Evolutionary conservation across 2,113 vertebrate genomes (phyloP).

Genomic region (Pseudorhombus dupliciocellatus): DNA sequence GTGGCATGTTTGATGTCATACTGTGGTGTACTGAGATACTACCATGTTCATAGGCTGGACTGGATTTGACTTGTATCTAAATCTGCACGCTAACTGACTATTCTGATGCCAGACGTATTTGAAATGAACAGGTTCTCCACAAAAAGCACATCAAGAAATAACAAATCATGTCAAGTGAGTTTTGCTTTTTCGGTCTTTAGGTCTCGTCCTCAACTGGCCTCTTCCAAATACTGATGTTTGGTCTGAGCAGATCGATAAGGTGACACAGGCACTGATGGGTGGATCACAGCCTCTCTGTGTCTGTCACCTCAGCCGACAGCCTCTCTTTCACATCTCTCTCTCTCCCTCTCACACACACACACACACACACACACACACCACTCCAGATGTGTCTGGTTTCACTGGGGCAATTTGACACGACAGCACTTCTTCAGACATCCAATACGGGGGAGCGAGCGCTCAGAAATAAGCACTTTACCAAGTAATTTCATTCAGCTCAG

Average conservation of each 20-base stretch:
- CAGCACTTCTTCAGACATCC: conserved; percentile 36
- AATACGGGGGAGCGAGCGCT: conserved; percentile 13
- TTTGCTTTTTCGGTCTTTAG: background rate
- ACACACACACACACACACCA: conserved; percentile 20
- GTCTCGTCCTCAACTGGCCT: conserved; percentile 17
- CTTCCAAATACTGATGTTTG: conserved; percentile 18
- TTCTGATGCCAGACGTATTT: too few species aligned
- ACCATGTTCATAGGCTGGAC: too few species aligned
- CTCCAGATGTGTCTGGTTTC: conserved; percentile 36
- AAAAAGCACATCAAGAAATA: background rate
- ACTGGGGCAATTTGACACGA: conserved; percentile 35
- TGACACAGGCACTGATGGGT: conserved; percentile 36
- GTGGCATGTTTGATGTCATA: too few species aligned
- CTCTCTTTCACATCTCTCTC: conserved; percentile 18
- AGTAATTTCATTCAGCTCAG: conserved; percentile 11
- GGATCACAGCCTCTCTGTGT: conserved; percentile 27
- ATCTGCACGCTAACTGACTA: background rate
- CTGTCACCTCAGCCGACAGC: conserved; percentile 17
- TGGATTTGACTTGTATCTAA: background rate
- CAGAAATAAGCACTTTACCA: conserved; percentile 17
- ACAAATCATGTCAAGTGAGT: background rate
- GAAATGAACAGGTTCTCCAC: background rate
- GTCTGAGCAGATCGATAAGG: conserved; percentile 29
- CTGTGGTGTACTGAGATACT: too few species aligned
- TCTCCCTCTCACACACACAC: conserved; percentile 1